Evolutionary conservation across 2,888 invertebrate species (phyloP).

Genomic region (Argyra leucocephala): DNA sequence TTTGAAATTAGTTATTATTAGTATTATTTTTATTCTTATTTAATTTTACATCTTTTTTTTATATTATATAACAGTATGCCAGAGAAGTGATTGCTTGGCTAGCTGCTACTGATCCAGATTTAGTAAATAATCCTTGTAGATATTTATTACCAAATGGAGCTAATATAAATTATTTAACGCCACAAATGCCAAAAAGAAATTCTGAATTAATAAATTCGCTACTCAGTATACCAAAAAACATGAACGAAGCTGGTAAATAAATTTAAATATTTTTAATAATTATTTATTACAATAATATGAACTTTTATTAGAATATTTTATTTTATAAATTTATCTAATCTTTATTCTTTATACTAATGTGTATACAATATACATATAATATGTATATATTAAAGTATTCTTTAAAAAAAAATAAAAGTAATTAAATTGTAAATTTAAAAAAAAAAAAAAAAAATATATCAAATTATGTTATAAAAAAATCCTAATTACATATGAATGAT

Average conservation of each 20-base stretch:
- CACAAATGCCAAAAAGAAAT: constrained; percentile 51
- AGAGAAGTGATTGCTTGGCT: constrained; percentile 38
- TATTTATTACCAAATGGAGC: constrained; percentile 29
- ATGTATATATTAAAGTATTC: too few relatives aligned
- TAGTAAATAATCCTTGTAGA: constrained; percentile 27
- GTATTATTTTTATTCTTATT: background rate
- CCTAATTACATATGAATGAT: too few relatives aligned
- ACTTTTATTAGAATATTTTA: too few relatives aligned
- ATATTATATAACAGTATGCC: constrained; percentile 26
- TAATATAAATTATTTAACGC: constrained; percentile 19
- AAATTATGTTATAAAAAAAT: too few relatives aligned
- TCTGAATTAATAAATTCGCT: constrained; percentile 65
- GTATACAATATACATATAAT: too few relatives aligned
- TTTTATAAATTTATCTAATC: too few relatives aligned
- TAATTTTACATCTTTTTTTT: too few relatives aligned
- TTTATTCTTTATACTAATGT: too few relatives aligned
- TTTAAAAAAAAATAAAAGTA: too few relatives aligned
- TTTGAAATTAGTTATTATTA: constrained; percentile 15
- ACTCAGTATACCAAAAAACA: constrained; percentile 63
- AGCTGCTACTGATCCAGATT: constrained; percentile 31
- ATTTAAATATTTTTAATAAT: constrained; percentile 20
- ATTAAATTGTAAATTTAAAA: too few relatives aligned
- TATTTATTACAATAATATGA: background rate
- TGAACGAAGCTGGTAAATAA: constrained; percentile 64
- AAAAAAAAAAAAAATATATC: too few relatives aligned